Evolutionary conservation across 2,888 invertebrate genomes (phyloP).

Genomic region (Acleris literana): DNA sequence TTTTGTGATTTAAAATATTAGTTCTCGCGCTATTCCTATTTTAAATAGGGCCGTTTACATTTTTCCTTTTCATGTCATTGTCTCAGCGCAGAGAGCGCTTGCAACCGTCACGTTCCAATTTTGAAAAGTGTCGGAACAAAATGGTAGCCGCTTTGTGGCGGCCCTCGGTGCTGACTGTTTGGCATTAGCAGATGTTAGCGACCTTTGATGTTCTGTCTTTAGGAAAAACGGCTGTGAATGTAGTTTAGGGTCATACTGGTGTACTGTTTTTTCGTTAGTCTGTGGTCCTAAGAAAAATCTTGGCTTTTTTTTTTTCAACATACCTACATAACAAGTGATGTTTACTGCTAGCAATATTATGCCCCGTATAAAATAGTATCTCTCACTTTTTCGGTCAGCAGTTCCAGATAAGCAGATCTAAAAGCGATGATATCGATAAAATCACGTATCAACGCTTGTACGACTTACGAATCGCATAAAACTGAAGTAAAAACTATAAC

Average conservation of each 20-base stretch:
- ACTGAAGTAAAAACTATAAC: too few relatives aligned
- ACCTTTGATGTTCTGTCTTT: conserved; percentile 69
- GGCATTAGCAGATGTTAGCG: conserved; percentile 77
- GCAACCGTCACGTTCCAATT: conserved; percentile 84
- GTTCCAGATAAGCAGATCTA: too few relatives aligned
- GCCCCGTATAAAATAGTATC: too few relatives aligned
- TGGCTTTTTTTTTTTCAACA: too few relatives aligned
- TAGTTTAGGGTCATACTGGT: background rate
- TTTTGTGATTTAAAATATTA: conserved; percentile 70
- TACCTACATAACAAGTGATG: too few relatives aligned
- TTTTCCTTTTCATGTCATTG: conserved; percentile 84
- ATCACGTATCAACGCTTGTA: too few relatives aligned
- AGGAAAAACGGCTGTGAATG: conserved; percentile 42
- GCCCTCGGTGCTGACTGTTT: conserved; percentile 66
- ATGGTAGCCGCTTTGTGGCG: conserved; percentile 79
- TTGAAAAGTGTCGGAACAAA: conserved; percentile 84
- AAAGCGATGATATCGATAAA: too few relatives aligned
- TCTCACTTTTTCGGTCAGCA: too few relatives aligned
- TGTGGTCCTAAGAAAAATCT: too few relatives aligned
- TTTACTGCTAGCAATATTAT: too few relatives aligned
- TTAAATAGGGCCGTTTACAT: conserved; percentile 82
- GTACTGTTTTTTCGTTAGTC: too few relatives aligned
- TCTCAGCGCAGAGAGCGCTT: conserved; percentile 80
- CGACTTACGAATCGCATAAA: too few relatives aligned
- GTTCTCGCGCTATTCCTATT: conserved; percentile 69